Evolutionary conservation across 2,113 vertebrate species (phyloP).

Genomic region (Equus quagga): DNA sequence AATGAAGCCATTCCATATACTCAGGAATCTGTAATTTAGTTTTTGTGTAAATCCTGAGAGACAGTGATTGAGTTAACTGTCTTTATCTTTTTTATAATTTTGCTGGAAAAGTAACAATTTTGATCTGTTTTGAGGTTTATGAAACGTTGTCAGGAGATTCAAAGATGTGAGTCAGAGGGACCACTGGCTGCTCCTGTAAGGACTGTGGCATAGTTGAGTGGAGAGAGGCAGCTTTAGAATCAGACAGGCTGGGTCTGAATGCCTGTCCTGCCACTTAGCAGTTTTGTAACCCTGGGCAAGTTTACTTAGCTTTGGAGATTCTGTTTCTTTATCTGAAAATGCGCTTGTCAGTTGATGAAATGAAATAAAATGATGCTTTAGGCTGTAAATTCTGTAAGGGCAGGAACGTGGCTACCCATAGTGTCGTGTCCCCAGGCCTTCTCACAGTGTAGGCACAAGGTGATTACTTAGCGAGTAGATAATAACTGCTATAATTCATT

Average conservation of each 20-base stretch:
- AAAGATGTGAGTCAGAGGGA: background rate
- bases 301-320: background rate
- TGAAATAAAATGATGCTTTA: background rate
- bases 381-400: background rate
- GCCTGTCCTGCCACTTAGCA: background rate
- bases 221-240: too few species aligned
- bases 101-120: background rate
- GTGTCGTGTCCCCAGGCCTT: background rate
- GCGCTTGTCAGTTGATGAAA: background rate
- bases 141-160: background rate
- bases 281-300: background rate
- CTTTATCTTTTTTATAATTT: constrained; percentile 20
- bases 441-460: fast-evolving
- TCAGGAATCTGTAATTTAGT: background rate
- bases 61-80: background rate
- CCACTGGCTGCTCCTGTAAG: background rate
- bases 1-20: background rate
- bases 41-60: background rate
- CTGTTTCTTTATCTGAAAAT: background rate
- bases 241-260: background rate
- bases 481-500: background rate
- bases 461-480: background rate
- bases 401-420: background rate
- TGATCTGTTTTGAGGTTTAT: constrained; percentile 27
- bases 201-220: background rate